These are phyloP conservation scores for Chymomyza fuscimana DNA, from an alignment of 2,888 invertebrate species.

Conservation along the genomic window DNA sequence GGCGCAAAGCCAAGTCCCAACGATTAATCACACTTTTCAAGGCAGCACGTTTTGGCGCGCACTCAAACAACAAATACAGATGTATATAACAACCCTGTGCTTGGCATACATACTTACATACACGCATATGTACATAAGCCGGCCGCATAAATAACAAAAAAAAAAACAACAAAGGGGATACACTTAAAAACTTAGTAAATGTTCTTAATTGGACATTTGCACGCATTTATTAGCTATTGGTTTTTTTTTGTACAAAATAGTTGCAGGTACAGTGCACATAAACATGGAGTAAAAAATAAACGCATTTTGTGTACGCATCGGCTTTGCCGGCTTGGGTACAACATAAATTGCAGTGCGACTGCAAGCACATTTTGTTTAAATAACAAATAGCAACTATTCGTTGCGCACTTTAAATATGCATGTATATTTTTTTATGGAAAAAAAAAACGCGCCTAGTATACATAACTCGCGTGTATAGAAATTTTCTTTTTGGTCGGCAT, in stretches of 20 bases:
- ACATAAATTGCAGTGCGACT: neutral
- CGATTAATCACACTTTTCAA: neutral
- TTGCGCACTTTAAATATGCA: neutral
- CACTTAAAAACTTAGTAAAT: too few relatives aligned
- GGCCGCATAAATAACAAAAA: neutral
- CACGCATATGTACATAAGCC: neutral
- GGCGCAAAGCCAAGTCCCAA: neutral
- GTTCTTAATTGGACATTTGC: too few relatives aligned
- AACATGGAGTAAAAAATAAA: neutral
- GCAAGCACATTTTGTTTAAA: neutral
- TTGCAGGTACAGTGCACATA: neutral
- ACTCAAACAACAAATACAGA: neutral
- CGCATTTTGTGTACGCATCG: neutral
- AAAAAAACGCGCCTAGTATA: neutral
- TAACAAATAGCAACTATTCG: neutral
- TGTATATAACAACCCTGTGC: conserved; percentile 46
- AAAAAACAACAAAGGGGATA: neutral
- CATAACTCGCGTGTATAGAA: neutral
- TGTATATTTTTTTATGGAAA: too few relatives aligned
- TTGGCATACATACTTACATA: neutral
- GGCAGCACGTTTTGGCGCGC: neutral
- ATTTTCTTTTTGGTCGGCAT: neutral
- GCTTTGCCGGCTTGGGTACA: neutral
- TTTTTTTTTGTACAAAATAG: too few relatives aligned
- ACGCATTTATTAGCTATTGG: neutral